A percentile compares a stretch with the other conserved stretches of the same genome.
Evolutionary conservation across 1,140 invertebrate species (phyloP).

Genomic region (Drosophila tropicalis): DNA sequence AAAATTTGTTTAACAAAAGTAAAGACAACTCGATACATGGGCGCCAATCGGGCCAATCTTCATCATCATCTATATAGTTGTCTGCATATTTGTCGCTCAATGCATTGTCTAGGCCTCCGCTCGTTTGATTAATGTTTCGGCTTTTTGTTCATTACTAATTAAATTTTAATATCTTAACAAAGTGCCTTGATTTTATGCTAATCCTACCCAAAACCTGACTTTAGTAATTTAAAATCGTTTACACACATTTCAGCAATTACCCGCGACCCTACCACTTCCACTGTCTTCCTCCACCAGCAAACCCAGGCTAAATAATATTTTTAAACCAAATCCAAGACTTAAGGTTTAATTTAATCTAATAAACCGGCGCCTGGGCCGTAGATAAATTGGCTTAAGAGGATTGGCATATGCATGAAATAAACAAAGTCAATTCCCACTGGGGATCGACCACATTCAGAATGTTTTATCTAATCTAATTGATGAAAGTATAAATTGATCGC

Average conservation of each 20-base stretch:
- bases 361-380: background rate
- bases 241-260: constrained; percentile 38
- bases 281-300: background rate
- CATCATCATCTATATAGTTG: constrained; percentile 15
- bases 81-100: constrained; percentile 41
- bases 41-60: background rate
- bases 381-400: background rate
- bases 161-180: constrained; percentile 48
- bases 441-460: too few species aligned
- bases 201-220: constrained; percentile 47
- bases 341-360: background rate
- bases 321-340: background rate
- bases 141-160: constrained; percentile 49
- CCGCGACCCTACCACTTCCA: background rate
- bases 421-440: too few species aligned
- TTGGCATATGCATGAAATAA: too few species aligned
- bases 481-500: too few species aligned
- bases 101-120: constrained; percentile 19
- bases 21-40: background rate
- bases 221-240: constrained; percentile 28
- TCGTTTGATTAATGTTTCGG: constrained; percentile 48
- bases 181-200: constrained; percentile 55
- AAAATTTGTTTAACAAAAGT: constrained; percentile 72
- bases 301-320: constrained; percentile 25
- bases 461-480: too few species aligned